Evolutionary conservation across 2,113 vertebrate species (phyloP), one percentile per base, ranked within the genome.

Genomic region (Geococcyx californianus): DNA sequence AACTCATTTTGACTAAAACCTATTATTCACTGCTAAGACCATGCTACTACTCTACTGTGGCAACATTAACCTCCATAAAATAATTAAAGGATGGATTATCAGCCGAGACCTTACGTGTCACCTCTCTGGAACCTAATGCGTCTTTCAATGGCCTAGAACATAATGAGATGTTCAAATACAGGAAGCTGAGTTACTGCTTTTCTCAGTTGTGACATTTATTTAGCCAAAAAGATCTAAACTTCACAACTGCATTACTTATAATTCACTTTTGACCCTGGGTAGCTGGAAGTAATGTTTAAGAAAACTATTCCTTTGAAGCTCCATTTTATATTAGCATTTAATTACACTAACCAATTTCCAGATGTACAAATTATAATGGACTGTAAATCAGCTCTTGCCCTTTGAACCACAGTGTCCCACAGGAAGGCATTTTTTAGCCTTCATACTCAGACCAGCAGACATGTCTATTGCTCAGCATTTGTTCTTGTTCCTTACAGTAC

Each of bases 61-160:
- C 52, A 94, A 94, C 66, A 95, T 98, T 97, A 97, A 96, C 97
- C 95, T 97, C 96, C 89, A 93, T 94, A 92, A 95, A 90, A 95
- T 97, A 97, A 98, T 97, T 94, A 97, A 96, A 94, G 97, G 96
- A 95, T 97, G 93, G 92, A 96, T 96, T 97, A 97, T 94, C 96
- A 93, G 28, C 77, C 42, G 86, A 96, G 93, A 93, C 95, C 96
- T 97, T 89, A 90, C 8, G 74, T 80, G 92, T 95, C 98, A 97
- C 95, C 97, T 96, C 95, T 96, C 93, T 92, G 89, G 87, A 92
- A 97, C 94, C 97, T 85, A 73, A 94, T 96, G 94, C 26, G 24
- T 95, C 97, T 98, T 93, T 95, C 96, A 95, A 34, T 86, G 97
- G 96, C 95, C 97, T 67, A 15, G 72, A 89, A 55, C 84, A 93